Conservation (phyloP, 2,113 vertebrate species). For the Mobula hypostoma region DNA sequence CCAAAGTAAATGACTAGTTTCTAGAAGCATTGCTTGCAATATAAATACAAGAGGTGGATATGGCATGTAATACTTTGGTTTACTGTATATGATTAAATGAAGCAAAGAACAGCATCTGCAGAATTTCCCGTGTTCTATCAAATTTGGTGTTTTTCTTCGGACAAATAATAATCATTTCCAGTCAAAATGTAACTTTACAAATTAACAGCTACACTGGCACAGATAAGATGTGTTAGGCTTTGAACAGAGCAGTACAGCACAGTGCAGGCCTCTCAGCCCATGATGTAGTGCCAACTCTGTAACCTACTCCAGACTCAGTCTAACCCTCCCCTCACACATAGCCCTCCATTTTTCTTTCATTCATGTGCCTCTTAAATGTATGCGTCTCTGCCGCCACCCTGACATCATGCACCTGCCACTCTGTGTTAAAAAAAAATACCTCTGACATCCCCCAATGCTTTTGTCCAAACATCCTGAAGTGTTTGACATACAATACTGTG, state of each 20-base stretch:
- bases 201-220: neutral
- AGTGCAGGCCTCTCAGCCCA: too few species aligned
- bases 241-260: neutral
- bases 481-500: too few species aligned
- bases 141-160: neutral
- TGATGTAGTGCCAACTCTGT: too few species aligned
- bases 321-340: too few species aligned
- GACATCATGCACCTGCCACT: too few species aligned
- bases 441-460: too few species aligned
- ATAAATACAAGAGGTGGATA: neutral
- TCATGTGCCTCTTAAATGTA: too few species aligned
- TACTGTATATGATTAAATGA: neutral
- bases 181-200: neutral
- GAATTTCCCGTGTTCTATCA: neutral
- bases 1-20: neutral
- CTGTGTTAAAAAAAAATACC: too few species aligned
- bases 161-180: neutral
- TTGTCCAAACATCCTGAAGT: too few species aligned
- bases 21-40: neutral
- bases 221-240: neutral
- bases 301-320: too few species aligned
- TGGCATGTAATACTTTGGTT: neutral
- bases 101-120: neutral
- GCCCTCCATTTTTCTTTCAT: too few species aligned
- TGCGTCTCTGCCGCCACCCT: too few species aligned